Conservation (phyloP, 2,888 invertebrate species). For the Ophioninae sp. region DNA sequence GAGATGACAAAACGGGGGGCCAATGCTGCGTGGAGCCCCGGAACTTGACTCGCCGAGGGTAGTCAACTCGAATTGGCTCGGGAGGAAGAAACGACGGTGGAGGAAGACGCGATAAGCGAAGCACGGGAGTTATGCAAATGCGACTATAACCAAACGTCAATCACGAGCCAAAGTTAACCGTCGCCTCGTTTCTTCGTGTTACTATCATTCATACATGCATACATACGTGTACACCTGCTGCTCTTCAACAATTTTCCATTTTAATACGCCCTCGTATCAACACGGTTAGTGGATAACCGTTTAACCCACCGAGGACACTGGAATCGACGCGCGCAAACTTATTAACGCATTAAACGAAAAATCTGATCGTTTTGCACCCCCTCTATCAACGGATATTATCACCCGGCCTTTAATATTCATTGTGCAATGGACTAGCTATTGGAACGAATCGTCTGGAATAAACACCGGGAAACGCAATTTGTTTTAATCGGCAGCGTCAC, state of each 20-base stretch:
- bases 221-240: neutral
- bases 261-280: constrained; percentile 11
- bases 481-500: neutral
- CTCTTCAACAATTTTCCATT: constrained; percentile 37
- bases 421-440: constrained; percentile 43
- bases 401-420: constrained; percentile 32
- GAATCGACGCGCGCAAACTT: constrained; percentile 53
- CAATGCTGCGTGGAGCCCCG: constrained; percentile 39
- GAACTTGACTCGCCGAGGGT: constrained; percentile 29
- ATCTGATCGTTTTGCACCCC: neutral
- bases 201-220: neutral
- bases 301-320: constrained; percentile 27
- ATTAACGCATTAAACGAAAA: constrained; percentile 38
- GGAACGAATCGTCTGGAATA: constrained; percentile 36
- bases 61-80: constrained; percentile 49
- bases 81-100: constrained; percentile 55
- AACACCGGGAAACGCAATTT: constrained; percentile 6
- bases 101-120: constrained; percentile 61
- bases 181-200: constrained; percentile 21
- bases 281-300: constrained; percentile 4
- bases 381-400: neutral
- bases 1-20: constrained; percentile 59
- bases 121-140: constrained; percentile 78
- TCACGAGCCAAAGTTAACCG: constrained; percentile 77
- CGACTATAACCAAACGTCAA: constrained; percentile 80